These are phyloP conservation scores for Tetranychus piercei DNA, from an alignment of 2,888 invertebrate genomes.

Conservation along the genomic window DNA sequence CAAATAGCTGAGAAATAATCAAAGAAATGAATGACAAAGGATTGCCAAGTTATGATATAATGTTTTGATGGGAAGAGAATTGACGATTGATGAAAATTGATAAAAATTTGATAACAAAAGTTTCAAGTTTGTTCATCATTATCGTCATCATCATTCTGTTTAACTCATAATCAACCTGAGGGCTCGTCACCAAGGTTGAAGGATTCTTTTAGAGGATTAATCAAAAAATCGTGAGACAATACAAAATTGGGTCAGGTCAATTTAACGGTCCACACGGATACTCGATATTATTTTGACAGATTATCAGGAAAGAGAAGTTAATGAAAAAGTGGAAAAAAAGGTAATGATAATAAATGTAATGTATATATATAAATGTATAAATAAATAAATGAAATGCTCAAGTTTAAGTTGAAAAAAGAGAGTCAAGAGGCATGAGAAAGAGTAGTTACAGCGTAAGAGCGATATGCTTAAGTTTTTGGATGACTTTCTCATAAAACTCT, in stretches of 20 bases:
- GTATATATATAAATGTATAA: background rate
- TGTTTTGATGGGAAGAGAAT: no score
- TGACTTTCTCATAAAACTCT: background rate
- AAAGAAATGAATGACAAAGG: no score
- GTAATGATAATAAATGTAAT: background rate
- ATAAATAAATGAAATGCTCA: background rate
- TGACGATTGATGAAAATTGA: background rate
- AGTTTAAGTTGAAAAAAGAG: no score
- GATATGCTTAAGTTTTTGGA: background rate
- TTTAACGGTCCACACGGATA: background rate
- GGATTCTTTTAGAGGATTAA: background rate
- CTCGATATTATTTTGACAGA: background rate
- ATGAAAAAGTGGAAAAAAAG: no score
- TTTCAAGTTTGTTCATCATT: background rate
- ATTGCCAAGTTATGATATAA: no score
- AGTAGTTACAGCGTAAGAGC: background rate
- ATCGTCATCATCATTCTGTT: background rate
- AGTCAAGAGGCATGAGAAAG: no score
- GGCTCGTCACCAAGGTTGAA: background rate
- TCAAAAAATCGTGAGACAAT: background rate
- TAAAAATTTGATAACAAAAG: background rate
- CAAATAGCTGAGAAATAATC: no score
- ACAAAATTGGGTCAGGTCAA: background rate
- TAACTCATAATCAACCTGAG: background rate
- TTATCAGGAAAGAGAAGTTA: background rate